A percentile compares a stretch with the other conserved stretches of the same genome.
Conservation (phyloP, 2,888 invertebrate species). For the Linnaemya vulpina region DNA sequence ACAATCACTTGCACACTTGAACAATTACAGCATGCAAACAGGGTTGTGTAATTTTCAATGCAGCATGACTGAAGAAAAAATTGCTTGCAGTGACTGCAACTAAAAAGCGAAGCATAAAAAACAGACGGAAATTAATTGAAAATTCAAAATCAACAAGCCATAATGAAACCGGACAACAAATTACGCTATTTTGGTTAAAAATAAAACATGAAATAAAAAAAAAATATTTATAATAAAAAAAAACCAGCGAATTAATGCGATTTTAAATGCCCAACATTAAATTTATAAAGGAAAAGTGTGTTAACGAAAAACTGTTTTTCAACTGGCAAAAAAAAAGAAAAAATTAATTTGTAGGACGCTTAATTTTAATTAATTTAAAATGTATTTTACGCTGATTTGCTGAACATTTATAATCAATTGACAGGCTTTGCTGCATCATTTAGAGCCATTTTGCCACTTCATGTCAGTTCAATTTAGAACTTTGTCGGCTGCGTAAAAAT, state of each 20-base stretch:
- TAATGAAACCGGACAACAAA: constrained; percentile 67
- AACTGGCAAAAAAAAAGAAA: background rate
- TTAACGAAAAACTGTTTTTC: background rate
- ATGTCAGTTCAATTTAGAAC: no score
- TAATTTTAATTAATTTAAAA: constrained; percentile 11
- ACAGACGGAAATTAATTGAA: constrained; percentile 68
- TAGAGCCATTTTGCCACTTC: no score
- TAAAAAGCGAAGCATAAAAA: constrained; percentile 53
- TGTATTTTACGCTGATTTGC: background rate
- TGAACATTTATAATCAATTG: background rate
- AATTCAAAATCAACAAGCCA: constrained; percentile 68
- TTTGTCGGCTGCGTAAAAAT: no score
- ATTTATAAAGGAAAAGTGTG: background rate
- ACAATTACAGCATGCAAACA: background rate
- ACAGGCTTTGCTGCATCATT: no score
- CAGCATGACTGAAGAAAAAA: constrained; percentile 11
- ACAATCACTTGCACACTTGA: background rate
- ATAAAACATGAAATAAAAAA: constrained; percentile 23
- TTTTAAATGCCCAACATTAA: constrained; percentile 53
- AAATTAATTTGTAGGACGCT: background rate
- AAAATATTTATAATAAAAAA: constrained; percentile 6
- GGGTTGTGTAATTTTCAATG: constrained; percentile 15
- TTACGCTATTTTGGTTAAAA: constrained; percentile 63
- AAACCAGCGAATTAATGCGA: constrained; percentile 64
- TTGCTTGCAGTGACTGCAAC: background rate